A percentile compares a stretch with the other conserved stretches of the same genome.
Evolutionary conservation across 1,140 invertebrate genomes (phyloP).

Genomic region (Maconellicoccus hirsutus): DNA sequence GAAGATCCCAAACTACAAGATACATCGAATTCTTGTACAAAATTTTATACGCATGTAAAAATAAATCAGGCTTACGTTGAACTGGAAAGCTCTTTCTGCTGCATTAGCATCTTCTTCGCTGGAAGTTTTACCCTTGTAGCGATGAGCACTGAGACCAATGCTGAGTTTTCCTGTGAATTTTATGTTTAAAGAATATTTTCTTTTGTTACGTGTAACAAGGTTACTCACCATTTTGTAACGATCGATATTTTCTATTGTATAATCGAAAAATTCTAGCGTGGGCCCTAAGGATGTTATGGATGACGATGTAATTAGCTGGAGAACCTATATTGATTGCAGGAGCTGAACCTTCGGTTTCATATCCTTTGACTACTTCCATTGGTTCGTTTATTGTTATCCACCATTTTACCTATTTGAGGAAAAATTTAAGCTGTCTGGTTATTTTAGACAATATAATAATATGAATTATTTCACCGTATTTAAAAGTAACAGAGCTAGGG

Average conservation of each 20-base stretch:
- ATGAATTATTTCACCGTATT: too few relatives aligned
- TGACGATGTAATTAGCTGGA: slow-evolving; percentile 43
- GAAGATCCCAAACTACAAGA: slow-evolving; percentile 39
- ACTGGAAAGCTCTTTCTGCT: slow-evolving; percentile 38
- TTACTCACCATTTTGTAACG: slow-evolving; percentile 40
- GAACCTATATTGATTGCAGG: slow-evolving; percentile 40
- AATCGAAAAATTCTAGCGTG: slow-evolving; percentile 52
- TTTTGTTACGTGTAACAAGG: not conserved
- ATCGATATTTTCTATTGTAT: slow-evolving; percentile 48
- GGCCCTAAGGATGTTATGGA: slow-evolving; percentile 47
- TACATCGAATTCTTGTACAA: too few relatives aligned
- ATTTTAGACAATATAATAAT: too few relatives aligned
- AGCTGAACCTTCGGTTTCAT: slow-evolving; percentile 37
- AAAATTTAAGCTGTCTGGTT: too few relatives aligned
- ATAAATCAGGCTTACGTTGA: slow-evolving; percentile 34
- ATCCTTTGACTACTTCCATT: slow-evolving; percentile 50
- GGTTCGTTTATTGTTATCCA: slow-evolving; percentile 67
- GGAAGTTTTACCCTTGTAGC: slow-evolving; percentile 37
- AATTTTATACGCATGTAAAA: not conserved
- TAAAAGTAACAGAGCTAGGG: too few relatives aligned
- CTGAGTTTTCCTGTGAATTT: slow-evolving; percentile 36
- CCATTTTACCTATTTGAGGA: slow-evolving; percentile 36
- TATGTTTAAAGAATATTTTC: not conserved
- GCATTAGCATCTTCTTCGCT: slow-evolving; percentile 37
- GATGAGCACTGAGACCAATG: slow-evolving; percentile 39